Percentiles rank a stretch among this genome's conserved stretches.
These are phyloP conservation scores for Suncus etruscus DNA, from an alignment of 2,113 vertebrate species.

Conservation along the genomic window DNA sequence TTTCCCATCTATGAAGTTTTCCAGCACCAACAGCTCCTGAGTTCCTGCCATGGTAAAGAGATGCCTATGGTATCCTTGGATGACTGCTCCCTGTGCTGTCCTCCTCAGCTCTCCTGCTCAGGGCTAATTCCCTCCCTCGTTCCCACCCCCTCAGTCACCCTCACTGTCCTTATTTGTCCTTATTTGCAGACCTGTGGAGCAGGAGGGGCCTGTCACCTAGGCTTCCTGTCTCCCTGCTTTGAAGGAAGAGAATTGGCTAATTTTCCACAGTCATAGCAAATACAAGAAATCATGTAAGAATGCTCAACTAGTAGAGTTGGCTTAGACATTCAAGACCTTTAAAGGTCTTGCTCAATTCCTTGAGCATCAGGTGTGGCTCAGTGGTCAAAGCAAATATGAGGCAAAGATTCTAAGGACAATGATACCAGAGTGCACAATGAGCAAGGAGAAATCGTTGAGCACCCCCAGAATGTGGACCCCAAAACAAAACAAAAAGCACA, in stretches of 20 bases:
- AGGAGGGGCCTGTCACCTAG: not conserved
- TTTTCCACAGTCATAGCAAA: not conserved
- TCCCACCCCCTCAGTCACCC: not conserved
- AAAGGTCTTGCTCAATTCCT: no score
- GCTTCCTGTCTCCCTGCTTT: not conserved
- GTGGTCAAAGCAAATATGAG: no score
- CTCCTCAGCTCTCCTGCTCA: not conserved
- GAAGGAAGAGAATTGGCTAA: not conserved
- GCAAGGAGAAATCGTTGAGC: no score
- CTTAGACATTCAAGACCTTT: no score
- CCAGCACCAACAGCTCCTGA: slow-evolving; percentile 87
- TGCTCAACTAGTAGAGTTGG: not conserved
- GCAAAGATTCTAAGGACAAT: no score
- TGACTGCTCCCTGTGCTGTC: not conserved
- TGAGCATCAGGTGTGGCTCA: no score
- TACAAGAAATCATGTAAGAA: not conserved
- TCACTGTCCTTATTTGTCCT: not conserved
- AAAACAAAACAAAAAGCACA: no score
- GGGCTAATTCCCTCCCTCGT: slow-evolving; percentile 65
- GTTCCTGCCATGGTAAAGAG: slow-evolving; percentile 81
- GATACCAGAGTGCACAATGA: no score
- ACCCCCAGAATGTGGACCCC: no score
- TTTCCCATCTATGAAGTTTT: slow-evolving; percentile 95
- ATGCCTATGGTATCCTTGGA: not conserved
- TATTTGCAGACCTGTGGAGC: not conserved